These are phyloP conservation scores for Drosophila bocqueti DNA, from an alignment of 1,140 invertebrate genomes.

Conservation along the genomic window DNA sequence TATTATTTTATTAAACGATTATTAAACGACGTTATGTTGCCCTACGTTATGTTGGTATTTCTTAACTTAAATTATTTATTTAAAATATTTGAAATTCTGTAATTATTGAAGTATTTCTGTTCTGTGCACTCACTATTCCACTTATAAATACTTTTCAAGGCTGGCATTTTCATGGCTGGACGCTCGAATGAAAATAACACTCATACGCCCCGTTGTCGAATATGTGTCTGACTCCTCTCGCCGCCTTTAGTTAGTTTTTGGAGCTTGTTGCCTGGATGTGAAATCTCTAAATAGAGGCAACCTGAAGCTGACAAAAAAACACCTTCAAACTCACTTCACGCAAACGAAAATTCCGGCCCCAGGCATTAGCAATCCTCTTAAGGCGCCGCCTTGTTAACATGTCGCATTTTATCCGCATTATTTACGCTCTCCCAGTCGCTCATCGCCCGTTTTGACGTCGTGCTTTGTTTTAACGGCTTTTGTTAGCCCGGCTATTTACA, in stretches of 20 bases:
- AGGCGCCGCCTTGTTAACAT: slow-evolving; percentile 73
- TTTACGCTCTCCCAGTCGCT: slow-evolving; percentile 48
- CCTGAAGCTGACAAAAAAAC: slow-evolving; percentile 6
- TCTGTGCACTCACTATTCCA: not conserved
- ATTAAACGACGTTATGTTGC: no score
- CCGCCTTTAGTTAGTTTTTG: slow-evolving; percentile 26
- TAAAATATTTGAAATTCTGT: no score
- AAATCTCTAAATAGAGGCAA: slow-evolving; percentile 53
- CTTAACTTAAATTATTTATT: not conserved
- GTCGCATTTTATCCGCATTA: slow-evolving; percentile 72
- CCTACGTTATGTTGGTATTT: no score
- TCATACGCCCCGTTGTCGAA: slow-evolving; percentile 49
- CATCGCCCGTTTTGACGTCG: slow-evolving; percentile 36
- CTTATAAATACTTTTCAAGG: slow-evolving; percentile 41
- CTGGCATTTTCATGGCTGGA: slow-evolving; percentile 56
- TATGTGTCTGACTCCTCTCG: slow-evolving; percentile 10
- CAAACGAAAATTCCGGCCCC: not conserved
- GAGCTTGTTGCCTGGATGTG: slow-evolving; percentile 17
- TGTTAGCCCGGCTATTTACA: slow-evolving; percentile 59
- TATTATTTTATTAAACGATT: not conserved
- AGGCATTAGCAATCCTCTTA: slow-evolving; percentile 42
- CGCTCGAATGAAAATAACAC: slow-evolving; percentile 39
- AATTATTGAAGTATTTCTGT: not conserved
- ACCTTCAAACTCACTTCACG: not conserved
- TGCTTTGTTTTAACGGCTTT: slow-evolving; percentile 63